Evolutionary conservation across 2,888 invertebrate species (phyloP).

Genomic region (Aphrophora alni): DNA sequence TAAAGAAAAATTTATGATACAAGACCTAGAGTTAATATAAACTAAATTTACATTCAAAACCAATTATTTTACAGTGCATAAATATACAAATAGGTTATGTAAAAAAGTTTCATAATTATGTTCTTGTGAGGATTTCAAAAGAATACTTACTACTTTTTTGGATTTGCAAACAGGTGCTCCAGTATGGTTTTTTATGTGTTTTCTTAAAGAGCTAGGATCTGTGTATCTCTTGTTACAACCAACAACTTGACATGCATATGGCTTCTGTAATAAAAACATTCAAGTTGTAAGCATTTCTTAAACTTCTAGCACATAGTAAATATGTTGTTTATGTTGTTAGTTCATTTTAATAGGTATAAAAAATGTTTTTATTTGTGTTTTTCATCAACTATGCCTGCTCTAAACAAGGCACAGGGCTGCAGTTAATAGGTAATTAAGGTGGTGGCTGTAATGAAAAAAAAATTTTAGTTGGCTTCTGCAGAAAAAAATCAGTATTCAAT

Average conservation of each 20-base stretch:
- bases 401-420: too few relatives aligned
- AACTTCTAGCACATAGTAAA: neutral
- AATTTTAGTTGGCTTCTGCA: too few relatives aligned
- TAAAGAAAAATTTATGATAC: too few relatives aligned
- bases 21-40: too few relatives aligned
- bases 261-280: slow-evolving; percentile 70
- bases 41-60: too few relatives aligned
- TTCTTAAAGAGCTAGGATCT: slow-evolving; percentile 90
- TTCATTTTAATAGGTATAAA: neutral
- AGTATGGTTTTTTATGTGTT: slow-evolving; percentile 87
- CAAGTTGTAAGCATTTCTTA: neutral
- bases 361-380: neutral
- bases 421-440: too few relatives aligned
- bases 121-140: too few relatives aligned
- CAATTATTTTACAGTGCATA: too few relatives aligned
- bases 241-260: slow-evolving; percentile 86
- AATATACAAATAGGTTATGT: neutral
- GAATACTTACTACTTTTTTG: slow-evolving; percentile 46
- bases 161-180: slow-evolving; percentile 39
- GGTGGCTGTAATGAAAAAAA: too few relatives aligned
- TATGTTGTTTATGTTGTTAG: neutral
- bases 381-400: too few relatives aligned
- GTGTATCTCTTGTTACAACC: slow-evolving; percentile 93
- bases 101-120: too few relatives aligned
- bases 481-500: too few relatives aligned